Evolutionary conservation across 2,113 vertebrate species (phyloP), one percentile per base, ranked within the genome.

Genomic region (Psilopsiagon aymara): DNA sequence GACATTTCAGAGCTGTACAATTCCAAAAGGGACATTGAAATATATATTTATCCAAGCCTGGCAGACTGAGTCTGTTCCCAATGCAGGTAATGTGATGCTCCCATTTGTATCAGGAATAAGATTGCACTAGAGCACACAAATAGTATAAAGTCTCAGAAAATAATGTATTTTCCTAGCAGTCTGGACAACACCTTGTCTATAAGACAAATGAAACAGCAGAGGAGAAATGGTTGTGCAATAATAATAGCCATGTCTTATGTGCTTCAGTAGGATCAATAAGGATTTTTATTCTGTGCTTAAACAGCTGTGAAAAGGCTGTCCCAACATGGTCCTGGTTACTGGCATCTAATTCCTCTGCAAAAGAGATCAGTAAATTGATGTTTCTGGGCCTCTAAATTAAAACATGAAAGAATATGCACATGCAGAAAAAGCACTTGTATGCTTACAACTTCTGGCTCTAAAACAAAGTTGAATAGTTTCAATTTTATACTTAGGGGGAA

Each of bases 211-310:
- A 75, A 92, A 75, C 55, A 86, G n/a, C 35, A 89, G 60, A 91
- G 33, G 78, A 86, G 68, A 88, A 89, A 92, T 78, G 68, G 64
- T 67, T 88, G 74, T 67, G 51, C 59, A 94, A 64, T 87, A 95
- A 94, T 91, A 91, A 87, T 49, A 95, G 66, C 35, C 24, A 33
- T 37, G 29, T 52, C 74, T 87, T 86, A 71, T 25, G 44, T 77
- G 49, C 89, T 87, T 76, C 84, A 86, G 62, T 13, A 78, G 74
- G 88, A 96, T 94, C 95, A 88, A 86, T 95, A 90, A 64, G 7
- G 6, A 28, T 4, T 81, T 94, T 93, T 78, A 86, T 92, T 94
- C 73, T 44, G 33, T 82, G 80, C 80, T 86, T 92, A 94, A 92
- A 92, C 39, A 86, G 64, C 80, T 94, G 83, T 81, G 77, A 90